Evolutionary conservation across 1,140 invertebrate genomes (phyloP), one percentile per base, ranked within the genome.

Genomic region (Drosophila tani): DNA sequence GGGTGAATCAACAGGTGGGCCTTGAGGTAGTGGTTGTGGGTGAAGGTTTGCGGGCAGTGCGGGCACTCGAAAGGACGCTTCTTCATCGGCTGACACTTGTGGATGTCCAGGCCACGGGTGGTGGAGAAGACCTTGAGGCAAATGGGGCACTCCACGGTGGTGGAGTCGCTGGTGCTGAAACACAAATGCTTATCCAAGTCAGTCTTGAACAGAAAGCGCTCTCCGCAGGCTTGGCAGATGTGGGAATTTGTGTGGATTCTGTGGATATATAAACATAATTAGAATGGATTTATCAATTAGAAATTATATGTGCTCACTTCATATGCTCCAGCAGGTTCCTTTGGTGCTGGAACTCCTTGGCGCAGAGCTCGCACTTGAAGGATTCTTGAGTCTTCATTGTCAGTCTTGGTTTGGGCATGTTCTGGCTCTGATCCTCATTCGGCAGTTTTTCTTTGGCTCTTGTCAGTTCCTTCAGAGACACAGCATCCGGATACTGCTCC

Each of bases 91-190:
- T 19, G 24, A 21, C 68, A 71, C 21, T 71, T 70, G 35, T 71
- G 68, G 5, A 29, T 49, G 15, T 56, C 51, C 11, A 57, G 15
- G 14, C 24, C 45, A 2, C 19, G 50, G 27, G 41, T 27, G 4
- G 51, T 70, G 5, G 68, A 46, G 14, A 71, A 71, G n/a, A 68
- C 43, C 35, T 24, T 71, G 7, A 57, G 29, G 65, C 68, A 71
- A 32, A 57, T 8, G 2, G 35, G 43, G 5, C 68, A 71, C 35
- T 71, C 50, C 2, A 70, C 43, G 4, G 57, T 38, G 17, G 50
- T 41, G 14, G 43, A 17, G 27, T 71, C 19, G 32, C 41, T 71
- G 3, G 1, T 27, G 12, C n/a, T 45, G 19, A 35, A 57, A 9
- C 43, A 58, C 19, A 17, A 24, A n/a, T 71, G 68, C n/a, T 32